Conservation (phyloP, 2,797 vertebrate species). For the Carapus acus region DNA sequence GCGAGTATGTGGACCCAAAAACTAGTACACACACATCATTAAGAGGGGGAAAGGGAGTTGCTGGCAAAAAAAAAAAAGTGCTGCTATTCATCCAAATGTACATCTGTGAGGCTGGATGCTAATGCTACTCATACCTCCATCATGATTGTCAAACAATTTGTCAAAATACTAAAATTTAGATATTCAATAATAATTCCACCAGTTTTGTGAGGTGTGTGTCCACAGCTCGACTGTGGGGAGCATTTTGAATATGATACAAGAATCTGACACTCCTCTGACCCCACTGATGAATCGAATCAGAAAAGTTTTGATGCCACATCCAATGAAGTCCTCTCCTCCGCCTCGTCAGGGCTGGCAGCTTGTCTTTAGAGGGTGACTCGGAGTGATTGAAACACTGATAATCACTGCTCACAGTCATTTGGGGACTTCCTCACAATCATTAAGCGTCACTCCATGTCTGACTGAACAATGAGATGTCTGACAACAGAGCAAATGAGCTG, state of each 20-base stretch:
- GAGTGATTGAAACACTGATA: conserved; percentile 7
- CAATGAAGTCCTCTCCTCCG: conserved; percentile 8
- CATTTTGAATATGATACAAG: not conserved
- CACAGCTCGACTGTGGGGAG: no score
- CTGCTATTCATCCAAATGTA: not conserved
- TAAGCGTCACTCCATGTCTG: not conserved
- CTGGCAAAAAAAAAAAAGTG: no score
- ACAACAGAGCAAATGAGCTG: conserved; percentile 16
- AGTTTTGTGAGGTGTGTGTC: no score
- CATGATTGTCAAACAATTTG: no score
- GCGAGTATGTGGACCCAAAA: no score
- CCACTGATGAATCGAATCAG: not conserved
- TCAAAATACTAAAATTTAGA: no score
- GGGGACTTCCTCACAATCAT: conserved; percentile 20
- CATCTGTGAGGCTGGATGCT: not conserved
- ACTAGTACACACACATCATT: not conserved
- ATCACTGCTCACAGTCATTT: conserved; percentile 13
- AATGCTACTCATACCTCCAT: no score
- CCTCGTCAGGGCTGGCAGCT: conserved; percentile 17
- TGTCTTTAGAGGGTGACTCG: conserved; percentile 6
- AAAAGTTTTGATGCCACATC: conserved; percentile 9
- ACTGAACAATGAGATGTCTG: conserved; percentile 29
- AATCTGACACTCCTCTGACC: not conserved
- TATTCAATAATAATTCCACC: no score
- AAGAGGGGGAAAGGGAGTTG: no score